phyloP scores from a whole-genome alignment of 2,888 invertebrate genomes.

The Portevinia maculata region DNA sequence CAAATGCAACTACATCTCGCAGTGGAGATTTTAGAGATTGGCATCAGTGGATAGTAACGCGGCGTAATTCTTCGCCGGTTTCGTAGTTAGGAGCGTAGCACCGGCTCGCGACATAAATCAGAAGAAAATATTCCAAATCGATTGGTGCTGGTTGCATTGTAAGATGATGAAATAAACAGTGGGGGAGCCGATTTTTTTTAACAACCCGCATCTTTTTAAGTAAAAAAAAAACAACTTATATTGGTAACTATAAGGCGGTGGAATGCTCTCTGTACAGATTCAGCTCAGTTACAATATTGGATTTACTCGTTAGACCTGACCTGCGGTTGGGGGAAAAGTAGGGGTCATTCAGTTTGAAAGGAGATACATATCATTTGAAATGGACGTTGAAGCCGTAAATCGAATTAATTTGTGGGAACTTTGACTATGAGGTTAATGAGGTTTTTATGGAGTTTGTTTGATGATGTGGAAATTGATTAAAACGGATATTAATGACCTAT shows the following conservation, averaged over 20 bases:
- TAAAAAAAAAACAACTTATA: conserved; percentile 7
- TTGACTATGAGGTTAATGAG: conserved; percentile 19
- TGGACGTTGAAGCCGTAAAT: conserved; percentile 10
- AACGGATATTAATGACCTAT: no score
- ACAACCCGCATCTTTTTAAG: conserved; percentile 40
- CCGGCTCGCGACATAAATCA: conserved; percentile 67
- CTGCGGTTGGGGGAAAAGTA: conserved; percentile 13
- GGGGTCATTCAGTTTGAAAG: neutral
- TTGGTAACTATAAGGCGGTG: neutral
- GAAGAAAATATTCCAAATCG: conserved; percentile 51
- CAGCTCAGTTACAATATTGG: neutral
- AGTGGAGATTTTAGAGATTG: conserved; percentile 53
- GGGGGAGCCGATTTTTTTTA: conserved; percentile 8
- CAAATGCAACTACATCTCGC: conserved; percentile 50
- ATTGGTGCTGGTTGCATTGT: conserved; percentile 37
- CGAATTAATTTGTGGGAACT: conserved; percentile 42
- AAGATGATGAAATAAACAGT: neutral
- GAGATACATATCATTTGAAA: conserved; percentile 19
- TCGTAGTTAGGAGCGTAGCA: conserved; percentile 55
- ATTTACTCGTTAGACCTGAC: conserved; percentile 18
- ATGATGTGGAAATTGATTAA: no score
- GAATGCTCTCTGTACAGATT: neutral
- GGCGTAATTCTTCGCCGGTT: conserved; percentile 55
- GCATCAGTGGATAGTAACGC: conserved; percentile 73
- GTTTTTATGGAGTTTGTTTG: neutral